Conservation (phyloP, 2,888 invertebrate genomes). For the Marasmarcha lunaedactyla region DNA sequence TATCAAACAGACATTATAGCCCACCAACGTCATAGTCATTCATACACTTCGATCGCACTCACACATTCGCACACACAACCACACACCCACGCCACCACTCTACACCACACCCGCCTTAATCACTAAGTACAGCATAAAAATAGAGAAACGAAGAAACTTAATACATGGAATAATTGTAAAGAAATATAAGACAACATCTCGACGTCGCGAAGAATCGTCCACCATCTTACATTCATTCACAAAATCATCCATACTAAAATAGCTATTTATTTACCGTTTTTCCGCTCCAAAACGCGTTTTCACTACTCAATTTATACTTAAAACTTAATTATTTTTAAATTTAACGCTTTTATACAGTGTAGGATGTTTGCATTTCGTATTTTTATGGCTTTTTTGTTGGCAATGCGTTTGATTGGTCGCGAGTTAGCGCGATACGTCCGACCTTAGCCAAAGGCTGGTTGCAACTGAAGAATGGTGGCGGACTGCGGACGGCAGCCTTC, state of each 20-base stretch:
- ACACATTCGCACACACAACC: conserved; percentile 31
- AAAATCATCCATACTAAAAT: conserved; percentile 54
- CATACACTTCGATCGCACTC: conserved; percentile 60
- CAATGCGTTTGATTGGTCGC: conserved; percentile 31
- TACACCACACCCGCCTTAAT: conserved; percentile 18
- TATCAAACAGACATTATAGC: conserved; percentile 54
- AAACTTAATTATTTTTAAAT: neutral
- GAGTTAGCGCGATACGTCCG: conserved; percentile 27
- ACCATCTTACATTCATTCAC: conserved; percentile 70
- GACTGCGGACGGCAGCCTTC: conserved; percentile 57
- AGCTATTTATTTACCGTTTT: conserved; percentile 60
- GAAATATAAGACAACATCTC: conserved; percentile 13
- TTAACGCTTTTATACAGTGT: conserved; percentile 19
- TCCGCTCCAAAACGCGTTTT: conserved; percentile 30
- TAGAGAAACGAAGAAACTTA: conserved; percentile 14
- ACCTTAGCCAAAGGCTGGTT: conserved; percentile 31
- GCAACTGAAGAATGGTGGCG: conserved; percentile 66
- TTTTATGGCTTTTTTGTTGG: conserved; percentile 43
- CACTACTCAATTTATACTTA: conserved; percentile 9
- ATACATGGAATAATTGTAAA: neutral
- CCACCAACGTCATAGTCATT: conserved; percentile 60
- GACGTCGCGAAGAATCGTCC: conserved; percentile 43
- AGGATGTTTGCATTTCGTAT: conserved; percentile 22
- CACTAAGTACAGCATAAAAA: conserved; percentile 28
- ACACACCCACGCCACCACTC: conserved; percentile 13